These are phyloP conservation scores for Nezara viridula DNA, from an alignment of 2,888 invertebrate species.

Conservation along the genomic window DNA sequence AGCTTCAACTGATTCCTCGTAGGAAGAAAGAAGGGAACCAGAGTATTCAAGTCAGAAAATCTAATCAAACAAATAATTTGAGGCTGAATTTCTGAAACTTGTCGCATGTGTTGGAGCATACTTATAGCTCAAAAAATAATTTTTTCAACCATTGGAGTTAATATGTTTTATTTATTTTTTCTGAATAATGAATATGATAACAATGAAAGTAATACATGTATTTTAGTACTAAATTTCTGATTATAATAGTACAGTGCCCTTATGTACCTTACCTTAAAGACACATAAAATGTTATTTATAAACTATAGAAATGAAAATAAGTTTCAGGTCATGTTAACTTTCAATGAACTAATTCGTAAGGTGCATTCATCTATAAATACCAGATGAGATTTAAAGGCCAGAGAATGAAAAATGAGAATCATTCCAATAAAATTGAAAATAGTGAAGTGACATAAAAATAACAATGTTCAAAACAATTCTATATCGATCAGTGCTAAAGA, in stretches of 20 bases:
- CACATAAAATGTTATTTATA: no score
- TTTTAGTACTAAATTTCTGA: not conserved
- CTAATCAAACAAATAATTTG: not conserved
- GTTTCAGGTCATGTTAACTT: not conserved
- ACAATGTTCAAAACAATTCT: not conserved
- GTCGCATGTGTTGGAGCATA: not conserved
- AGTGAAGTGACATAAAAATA: not conserved
- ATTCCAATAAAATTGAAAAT: not conserved
- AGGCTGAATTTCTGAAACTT: not conserved
- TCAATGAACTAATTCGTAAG: not conserved
- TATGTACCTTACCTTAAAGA: not conserved
- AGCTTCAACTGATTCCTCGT: no score
- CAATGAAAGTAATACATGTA: no score
- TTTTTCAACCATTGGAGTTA: not conserved
- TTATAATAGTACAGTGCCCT: not conserved
- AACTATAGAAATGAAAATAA: not conserved
- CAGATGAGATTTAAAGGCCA: not conserved
- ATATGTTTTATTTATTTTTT: not conserved
- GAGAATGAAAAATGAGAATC: not conserved
- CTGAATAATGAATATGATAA: not conserved
- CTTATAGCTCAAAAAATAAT: not conserved
- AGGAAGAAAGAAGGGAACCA: no score
- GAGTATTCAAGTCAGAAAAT: no score
- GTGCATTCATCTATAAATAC: not conserved
- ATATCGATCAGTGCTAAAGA: conserved; percentile 32